phyloP scores from a whole-genome alignment of 2,113 vertebrate species.

The Telmatochromis brichardi region DNA sequence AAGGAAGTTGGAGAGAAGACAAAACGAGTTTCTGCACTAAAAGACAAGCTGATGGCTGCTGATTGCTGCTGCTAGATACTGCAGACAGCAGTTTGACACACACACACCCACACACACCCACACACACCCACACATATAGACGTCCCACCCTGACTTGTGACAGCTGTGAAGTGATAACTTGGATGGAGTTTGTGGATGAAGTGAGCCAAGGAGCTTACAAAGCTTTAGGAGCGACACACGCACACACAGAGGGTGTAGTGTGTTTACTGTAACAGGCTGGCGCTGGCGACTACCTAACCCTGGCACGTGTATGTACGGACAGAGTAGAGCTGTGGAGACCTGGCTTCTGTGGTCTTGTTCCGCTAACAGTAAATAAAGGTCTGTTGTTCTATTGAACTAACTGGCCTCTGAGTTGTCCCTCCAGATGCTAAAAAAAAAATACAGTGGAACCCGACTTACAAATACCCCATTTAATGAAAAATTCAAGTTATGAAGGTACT shows the following conservation, averaged over 20 bases:
- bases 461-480: not conserved
- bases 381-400: not conserved
- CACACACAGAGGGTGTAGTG: not conserved
- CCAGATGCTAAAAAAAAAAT: not conserved
- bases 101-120: not conserved
- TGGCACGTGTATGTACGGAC: not conserved
- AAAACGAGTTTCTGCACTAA: constrained; percentile 26
- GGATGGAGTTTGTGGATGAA: not conserved
- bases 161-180: constrained; percentile 27
- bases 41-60: constrained; percentile 39
- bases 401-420: not conserved
- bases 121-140: not conserved
- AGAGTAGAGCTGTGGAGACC: not conserved
- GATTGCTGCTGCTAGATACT: constrained; percentile 58
- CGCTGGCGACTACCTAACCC: not conserved
- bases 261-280: not conserved
- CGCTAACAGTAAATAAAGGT: not conserved
- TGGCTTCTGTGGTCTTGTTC: not conserved
- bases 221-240: not conserved
- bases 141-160: not conserved
- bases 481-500: fast-evolving
- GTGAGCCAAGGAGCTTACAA: not conserved
- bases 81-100: constrained; percentile 12
- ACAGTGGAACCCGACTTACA: not conserved
- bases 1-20: not conserved